phyloP scores from a whole-genome alignment of 2,113 vertebrate genomes.

The Jacana jacana region DNA sequence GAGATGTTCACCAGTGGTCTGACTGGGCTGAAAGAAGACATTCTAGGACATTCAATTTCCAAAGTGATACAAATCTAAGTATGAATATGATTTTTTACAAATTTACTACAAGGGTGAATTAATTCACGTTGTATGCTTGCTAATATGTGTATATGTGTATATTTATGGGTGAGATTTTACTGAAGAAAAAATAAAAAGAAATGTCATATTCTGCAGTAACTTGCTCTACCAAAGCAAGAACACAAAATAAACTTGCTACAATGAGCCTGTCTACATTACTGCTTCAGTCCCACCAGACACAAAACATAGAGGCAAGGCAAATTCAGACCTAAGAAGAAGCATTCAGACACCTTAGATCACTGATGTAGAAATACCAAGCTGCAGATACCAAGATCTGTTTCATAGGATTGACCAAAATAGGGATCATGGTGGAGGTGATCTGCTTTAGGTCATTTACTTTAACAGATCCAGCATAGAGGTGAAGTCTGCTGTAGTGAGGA shows the following conservation, averaged over 20 bases:
- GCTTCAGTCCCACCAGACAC: not conserved
- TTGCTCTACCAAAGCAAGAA: not conserved
- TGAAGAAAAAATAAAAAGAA: conserved; percentile 20
- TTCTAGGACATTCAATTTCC: not conserved
- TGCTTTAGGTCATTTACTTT: not conserved
- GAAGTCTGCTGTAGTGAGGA: not conserved
- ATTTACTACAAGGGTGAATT: not conserved
- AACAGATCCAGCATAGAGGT: not conserved
- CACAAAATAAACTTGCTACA: conserved; percentile 13
- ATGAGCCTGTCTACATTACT: not conserved
- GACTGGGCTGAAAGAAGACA: not conserved
- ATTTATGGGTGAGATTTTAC: not conserved
- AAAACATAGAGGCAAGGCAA: not conserved
- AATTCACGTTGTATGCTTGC: not conserved
- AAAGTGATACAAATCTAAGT: not conserved
- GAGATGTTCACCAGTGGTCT: not conserved
- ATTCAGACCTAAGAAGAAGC: not conserved
- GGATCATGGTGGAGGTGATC: not conserved
- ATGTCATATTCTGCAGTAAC: conserved; percentile 32
- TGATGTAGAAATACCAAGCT: not conserved
- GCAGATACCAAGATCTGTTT: not conserved
- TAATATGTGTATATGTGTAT: not conserved
- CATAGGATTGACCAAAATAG: not conserved
- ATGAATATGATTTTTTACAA: not conserved
- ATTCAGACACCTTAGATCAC: not conserved